Evolutionary conservation across 2,797 vertebrate species (phyloP), one percentile per base, ranked within the genome.

Genomic region (Tokudaia muenninki): DNA sequence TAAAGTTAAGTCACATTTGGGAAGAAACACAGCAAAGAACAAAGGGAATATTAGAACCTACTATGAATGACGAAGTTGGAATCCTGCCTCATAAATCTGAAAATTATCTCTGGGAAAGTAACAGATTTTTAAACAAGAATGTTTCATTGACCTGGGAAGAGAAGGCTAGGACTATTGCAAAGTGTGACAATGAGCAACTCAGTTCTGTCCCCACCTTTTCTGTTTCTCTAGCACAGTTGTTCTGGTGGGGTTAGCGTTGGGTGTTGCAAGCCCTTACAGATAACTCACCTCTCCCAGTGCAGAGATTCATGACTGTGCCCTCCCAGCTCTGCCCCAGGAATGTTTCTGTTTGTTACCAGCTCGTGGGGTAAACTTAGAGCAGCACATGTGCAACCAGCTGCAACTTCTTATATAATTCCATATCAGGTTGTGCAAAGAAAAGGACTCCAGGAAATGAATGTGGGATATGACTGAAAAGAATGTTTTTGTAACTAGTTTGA

Each of bases 361-460:
- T 91, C 80, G 70, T 96, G 92, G 91, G 86, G 91, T 84, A 84
- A 93, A 96, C 92, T 79, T 77, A 72, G 83, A 95, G 93, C 59
- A 95, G 92, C 90, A 87, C 80, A 57, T 77, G 87, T 93, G 90
- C 83, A 77, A 87, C 92, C 67, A 26, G 8, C 67, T 75, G 1
- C 91, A 82, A 94, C 95, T 90, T 91, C 41, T 95, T 92, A 92
- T 61, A 92, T 70, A 91, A 96, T 97, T 97, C 86, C 84, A 95
- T 96, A 94, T 84, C 90, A 92, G 24, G n/a, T 91, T 93, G 3
- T 81, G 26, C 65, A 96, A 87, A 86, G 90, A 94, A 90, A 90
- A 63, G 95, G 70, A 94, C 84, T 93, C 59, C 22, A 90, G 92
- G 95, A 94, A 96, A 90, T 88, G 72, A 96, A 77, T 93, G 52